A percentile compares a stretch with the other conserved stretches of the same genome.
These are phyloP conservation scores for Cryptophagus acutangulus DNA, from an alignment of 2,888 invertebrate species.

Conservation along the genomic window DNA sequence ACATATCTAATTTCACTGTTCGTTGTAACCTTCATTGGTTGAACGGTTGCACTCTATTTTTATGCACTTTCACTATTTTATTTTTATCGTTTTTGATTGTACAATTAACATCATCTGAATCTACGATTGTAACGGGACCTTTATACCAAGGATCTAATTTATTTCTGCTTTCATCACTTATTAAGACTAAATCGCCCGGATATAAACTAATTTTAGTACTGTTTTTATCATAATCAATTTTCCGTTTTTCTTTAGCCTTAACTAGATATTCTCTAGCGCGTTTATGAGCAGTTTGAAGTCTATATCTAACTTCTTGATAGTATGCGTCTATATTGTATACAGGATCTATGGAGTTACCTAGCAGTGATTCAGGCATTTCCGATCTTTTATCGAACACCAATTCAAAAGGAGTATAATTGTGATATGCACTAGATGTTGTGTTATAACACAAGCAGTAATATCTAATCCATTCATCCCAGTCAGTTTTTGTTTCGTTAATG, in stretches of 20 bases:
- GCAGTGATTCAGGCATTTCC: constrained; percentile 9
- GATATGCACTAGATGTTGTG: constrained; percentile 18
- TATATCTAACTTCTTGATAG: constrained; percentile 14
- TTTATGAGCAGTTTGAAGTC: constrained; percentile 16
- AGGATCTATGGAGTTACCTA: constrained; percentile 8
- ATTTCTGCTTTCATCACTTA: constrained; percentile 9
- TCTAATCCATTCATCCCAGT: constrained; percentile 17
- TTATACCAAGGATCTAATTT: constrained; percentile 9
- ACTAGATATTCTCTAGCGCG: constrained; percentile 11
- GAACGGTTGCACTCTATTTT: constrained; percentile 7
- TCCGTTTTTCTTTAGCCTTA: constrained; percentile 12
- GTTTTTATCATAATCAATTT: too few relatives aligned
- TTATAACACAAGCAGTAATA: constrained; percentile 21
- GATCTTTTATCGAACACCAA: constrained; percentile 16
- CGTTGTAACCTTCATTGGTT: too few relatives aligned
- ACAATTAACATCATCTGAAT: constrained; percentile 5
- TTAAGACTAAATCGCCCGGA: constrained; percentile 6
- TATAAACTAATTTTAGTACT: too few relatives aligned
- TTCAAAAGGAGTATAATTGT: constrained; percentile 19
- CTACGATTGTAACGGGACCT: constrained; percentile 3
- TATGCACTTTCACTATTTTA: constrained; percentile 2
- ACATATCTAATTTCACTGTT: too few relatives aligned
- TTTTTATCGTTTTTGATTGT: constrained; percentile 2
- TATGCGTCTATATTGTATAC: constrained; percentile 19
- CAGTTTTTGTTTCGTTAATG: constrained; percentile 10